Base-by-base conservation (phyloP, 2,888 invertebrate species). In the Busseola fusca region DNA sequence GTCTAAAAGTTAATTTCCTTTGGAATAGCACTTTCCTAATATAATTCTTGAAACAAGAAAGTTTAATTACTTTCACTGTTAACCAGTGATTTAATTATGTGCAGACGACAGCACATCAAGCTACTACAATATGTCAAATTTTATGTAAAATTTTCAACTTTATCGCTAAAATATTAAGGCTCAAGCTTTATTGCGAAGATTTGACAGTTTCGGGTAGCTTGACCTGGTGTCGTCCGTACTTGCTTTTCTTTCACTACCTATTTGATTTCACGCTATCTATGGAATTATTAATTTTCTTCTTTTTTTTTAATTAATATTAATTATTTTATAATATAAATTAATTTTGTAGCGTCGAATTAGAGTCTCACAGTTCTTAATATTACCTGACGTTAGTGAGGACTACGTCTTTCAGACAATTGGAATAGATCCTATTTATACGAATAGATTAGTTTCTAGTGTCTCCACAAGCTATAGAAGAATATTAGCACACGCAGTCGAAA, bases 1-100 rank as follows among this genome's bases (percentile, higher is more conserved):
- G 37, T 56, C 56, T 37, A 48, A 80, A 78, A 70, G 65, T 69
- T 63, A 64, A 79, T 79, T 79, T 81, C 72, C 78, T 81, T 77
- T 56, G 34, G 37, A 72, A 48, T 58, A 48, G 34, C 77, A 79
- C 52, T 77, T 81, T 68, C 27, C 34, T 64, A 67, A 76, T 65
- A 71, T 34, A 76, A 76, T 68, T 76, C 57, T 50, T 57, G 71
- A 54, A 67, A 67, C 66, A 57, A 37, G 10, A 5, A 52, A 72
- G 60, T 81, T 67, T 71, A 68, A 81, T 67, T 48, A 64, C 45
- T 76, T 64, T 27, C 42, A n/a, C 37, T 62, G 59, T 57, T 34
- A 48, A 25, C 62, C 45, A 21, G 14, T 48, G 30, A 58, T 63
- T 80, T 30, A 69, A 80, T 78, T 69, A 18, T 45, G 21, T 34